Conservation (phyloP, 1,140 invertebrate species). For the Trichogramma pretiosum region DNA sequence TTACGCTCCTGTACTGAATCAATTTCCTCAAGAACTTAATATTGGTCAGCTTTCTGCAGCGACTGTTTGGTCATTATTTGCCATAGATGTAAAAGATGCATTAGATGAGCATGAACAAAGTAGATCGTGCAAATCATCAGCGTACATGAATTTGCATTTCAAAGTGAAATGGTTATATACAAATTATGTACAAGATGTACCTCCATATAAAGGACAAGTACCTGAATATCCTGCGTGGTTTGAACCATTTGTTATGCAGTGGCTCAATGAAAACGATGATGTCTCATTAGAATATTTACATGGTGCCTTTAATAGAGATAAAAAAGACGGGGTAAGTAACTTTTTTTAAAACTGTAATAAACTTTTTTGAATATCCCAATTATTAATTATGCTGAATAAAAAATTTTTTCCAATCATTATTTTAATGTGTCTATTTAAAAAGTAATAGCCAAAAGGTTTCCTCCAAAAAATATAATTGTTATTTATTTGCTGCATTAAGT, state of each 20-base stretch:
- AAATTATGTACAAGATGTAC: slow-evolving; percentile 97
- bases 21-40: slow-evolving; percentile 88
- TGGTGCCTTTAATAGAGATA: slow-evolving; percentile 96
- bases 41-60: slow-evolving; percentile 91
- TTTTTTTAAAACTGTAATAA: neutral
- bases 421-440: too few relatives aligned
- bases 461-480: too few relatives aligned
- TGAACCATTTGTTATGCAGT: slow-evolving; percentile 99
- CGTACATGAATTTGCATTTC: slow-evolving; percentile 99
- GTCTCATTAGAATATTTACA: slow-evolving; percentile 97
- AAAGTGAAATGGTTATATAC: slow-evolving; percentile 98
- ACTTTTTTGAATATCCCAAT: too few relatives aligned
- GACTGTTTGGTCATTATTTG: slow-evolving; percentile 95
- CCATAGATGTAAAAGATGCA: slow-evolving; percentile 96
- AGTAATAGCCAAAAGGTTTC: too few relatives aligned
- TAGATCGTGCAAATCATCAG: slow-evolving; percentile 91
- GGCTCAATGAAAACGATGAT: slow-evolving; percentile 99
- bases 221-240: slow-evolving; percentile 98
- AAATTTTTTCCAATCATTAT: too few relatives aligned
- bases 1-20: slow-evolving; percentile 96
- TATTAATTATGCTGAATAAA: too few relatives aligned
- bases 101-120: slow-evolving; percentile 96
- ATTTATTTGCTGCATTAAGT: too few relatives aligned
- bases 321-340: slow-evolving; percentile 87
- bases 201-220: slow-evolving; percentile 89